Conservation (phyloP, 2,797 vertebrate genomes). For the Champsocephalus esox region DNA sequence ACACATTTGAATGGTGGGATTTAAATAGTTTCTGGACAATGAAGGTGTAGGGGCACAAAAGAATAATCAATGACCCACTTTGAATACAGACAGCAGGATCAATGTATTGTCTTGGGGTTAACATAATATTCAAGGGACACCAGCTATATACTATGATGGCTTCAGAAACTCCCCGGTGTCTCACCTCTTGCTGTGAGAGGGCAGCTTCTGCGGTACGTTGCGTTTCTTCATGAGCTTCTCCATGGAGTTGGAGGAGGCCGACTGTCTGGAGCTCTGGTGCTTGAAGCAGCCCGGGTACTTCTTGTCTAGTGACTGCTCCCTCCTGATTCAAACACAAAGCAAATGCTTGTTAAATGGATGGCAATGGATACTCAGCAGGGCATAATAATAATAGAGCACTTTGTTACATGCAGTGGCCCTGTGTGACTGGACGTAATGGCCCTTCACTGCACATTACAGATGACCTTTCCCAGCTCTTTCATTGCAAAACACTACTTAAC, state of each 20-base stretch:
- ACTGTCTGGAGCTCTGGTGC: conserved; percentile 87
- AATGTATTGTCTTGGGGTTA: not conserved
- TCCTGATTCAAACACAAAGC: conserved; percentile 80
- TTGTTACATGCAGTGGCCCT: conserved; percentile 8
- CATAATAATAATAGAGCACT: conserved; percentile 35
- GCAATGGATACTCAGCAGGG: conserved; percentile 2
- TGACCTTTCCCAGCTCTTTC: conserved; percentile 8
- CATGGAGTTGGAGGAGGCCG: conserved; percentile 92
- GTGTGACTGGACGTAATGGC: conserved; percentile 30
- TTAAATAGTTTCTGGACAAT: too few relatives aligned
- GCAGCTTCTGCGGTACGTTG: conserved; percentile 93
- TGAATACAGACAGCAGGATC: too few relatives aligned
- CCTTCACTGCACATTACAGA: conserved; percentile 24
- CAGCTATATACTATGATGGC: not conserved
- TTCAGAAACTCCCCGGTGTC: not conserved
- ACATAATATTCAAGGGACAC: not conserved
- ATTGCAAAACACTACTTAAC: conserved; percentile 23
- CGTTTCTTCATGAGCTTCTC: conserved; percentile 98
- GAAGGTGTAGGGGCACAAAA: too few relatives aligned
- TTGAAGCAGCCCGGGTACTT: conserved; percentile 93
- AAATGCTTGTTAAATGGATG: conserved; percentile 44
- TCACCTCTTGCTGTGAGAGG: conserved; percentile 92
- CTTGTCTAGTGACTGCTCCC: conserved; percentile 95
- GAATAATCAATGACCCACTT: too few relatives aligned
- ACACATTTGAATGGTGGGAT: too few relatives aligned